Conservation (phyloP, 2,113 vertebrate species). For the Chaenocephalus aceratus region DNA sequence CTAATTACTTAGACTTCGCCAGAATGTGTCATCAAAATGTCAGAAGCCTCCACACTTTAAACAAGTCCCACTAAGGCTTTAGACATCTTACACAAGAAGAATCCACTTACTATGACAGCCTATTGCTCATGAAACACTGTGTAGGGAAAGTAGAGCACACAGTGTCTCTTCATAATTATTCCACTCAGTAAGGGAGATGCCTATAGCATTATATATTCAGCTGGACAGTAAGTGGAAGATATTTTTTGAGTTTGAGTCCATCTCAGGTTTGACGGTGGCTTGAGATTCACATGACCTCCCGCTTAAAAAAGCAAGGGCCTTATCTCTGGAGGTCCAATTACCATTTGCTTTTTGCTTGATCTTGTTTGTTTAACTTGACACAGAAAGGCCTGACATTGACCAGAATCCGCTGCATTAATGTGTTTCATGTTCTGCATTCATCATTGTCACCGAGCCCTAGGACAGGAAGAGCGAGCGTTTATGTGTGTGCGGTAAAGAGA, state of each 20-base stretch:
- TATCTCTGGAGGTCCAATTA: slow-evolving; percentile 96
- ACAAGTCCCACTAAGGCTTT: slow-evolving; percentile 45
- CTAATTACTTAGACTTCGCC: slow-evolving; percentile 72
- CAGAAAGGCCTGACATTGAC: slow-evolving; percentile 97
- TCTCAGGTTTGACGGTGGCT: slow-evolving; percentile 38
- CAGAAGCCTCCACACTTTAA: slow-evolving; percentile 61
- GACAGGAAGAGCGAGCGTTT: slow-evolving; percentile 42
- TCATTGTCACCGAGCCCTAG: slow-evolving; percentile 90
- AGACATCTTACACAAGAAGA: slow-evolving; percentile 57
- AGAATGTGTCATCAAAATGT: slow-evolving; percentile 65
- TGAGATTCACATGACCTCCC: slow-evolving; percentile 83
- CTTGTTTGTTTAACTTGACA: slow-evolving; percentile 99
- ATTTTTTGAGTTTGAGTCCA: slow-evolving; percentile 44
- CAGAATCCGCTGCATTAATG: slow-evolving; percentile 97
- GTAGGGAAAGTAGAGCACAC: slow-evolving; percentile 41
- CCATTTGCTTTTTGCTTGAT: slow-evolving; percentile 93
- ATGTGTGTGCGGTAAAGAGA: slow-evolving; percentile 16
- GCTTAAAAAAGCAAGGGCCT: slow-evolving; percentile 83
- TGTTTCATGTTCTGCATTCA: slow-evolving; percentile 98
- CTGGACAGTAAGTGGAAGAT: slow-evolving; percentile 22
- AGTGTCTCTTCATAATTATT: slow-evolving; percentile 37
- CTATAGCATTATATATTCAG: slow-evolving; percentile 9
- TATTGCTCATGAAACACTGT: slow-evolving; percentile 49
- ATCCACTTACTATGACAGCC: slow-evolving; percentile 64
- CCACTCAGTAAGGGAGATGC: slow-evolving; percentile 23